A percentile compares a stretch with the other conserved stretches of the same genome.
Evolutionary conservation across 1,140 invertebrate species (phyloP).

Genomic region (Drosophila subpulchrella): DNA sequence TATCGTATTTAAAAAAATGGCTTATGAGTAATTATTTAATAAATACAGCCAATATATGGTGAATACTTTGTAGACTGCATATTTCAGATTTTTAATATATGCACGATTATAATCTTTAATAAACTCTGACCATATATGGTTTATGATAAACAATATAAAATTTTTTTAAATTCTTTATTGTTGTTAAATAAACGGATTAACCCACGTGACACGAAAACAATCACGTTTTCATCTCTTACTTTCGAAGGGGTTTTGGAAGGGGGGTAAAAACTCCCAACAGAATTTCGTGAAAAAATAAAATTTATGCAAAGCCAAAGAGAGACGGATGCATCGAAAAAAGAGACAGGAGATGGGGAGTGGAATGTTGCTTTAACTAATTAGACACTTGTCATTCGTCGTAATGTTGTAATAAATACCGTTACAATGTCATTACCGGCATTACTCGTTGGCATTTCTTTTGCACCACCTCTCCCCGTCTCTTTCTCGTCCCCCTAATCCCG

Average conservation of each 20-base stretch:
- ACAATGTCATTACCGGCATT: conserved; percentile 81
- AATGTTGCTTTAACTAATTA: conserved; percentile 75
- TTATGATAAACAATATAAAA: too few species aligned
- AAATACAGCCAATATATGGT: too few species aligned
- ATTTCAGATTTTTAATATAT: too few species aligned
- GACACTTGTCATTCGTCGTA: conserved; percentile 77
- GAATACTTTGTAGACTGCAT: too few species aligned
- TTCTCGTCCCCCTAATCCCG: neutral
- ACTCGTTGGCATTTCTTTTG: conserved; percentile 61
- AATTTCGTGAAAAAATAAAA: conserved; percentile 26
- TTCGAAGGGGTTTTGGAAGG: neutral
- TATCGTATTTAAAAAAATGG: too few species aligned
- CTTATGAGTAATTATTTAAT: too few species aligned
- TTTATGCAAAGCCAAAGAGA: conserved; percentile 35
- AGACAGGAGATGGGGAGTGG: conserved; percentile 2
- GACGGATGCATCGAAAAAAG: neutral
- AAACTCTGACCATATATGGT: too few species aligned
- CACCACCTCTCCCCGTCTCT: conserved; percentile 5
- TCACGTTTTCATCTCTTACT: neutral
- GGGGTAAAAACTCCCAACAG: conserved; percentile 10
- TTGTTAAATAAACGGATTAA: too few species aligned
- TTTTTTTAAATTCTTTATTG: too few species aligned
- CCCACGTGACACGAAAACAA: neutral
- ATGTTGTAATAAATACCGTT: conserved; percentile 83
- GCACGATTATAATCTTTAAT: too few species aligned